Evolutionary conservation across 2,888 invertebrate genomes (phyloP), one percentile per base, ranked within the genome.

Genomic region (Temnothorax ravouxi): DNA sequence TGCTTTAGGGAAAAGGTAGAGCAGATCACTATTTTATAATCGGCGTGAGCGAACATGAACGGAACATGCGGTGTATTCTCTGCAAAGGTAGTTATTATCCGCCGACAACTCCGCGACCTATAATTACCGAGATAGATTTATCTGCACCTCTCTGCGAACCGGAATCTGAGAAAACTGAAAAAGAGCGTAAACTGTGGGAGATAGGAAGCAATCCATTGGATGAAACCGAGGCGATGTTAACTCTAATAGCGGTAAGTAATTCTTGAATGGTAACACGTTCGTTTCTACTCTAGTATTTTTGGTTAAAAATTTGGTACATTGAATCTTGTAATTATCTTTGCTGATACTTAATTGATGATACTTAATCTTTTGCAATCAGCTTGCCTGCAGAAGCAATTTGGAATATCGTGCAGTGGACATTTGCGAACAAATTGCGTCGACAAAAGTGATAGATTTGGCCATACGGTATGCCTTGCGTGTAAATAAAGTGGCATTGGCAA

Each of bases 21-120:
- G 96, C 96, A 6, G 97, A 98, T 93, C 96, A 97, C 91, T 97
- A 97, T 92, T 98, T 97, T 93, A 95, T 98, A 61, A 96, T 98
- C 54, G 96, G 98, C 86, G 95, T 99, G 0, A 97, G 97, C 87
- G 99, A 99, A 95, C 96, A 96, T 0, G 96, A 96, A 21, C 97
- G 98, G 94, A 97, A 96, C 77, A 96, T 98, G 6, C 96, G 98
- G 59, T 98, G 97, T 18, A 97, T 99, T 41, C 96, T 98, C 76
- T 99, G 99, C 92, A 97, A 98, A 93, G 99, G 99, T n/a, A 96
- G 97, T 25, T 96, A 97, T 21, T 99, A 98, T 95, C 99, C 99
- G 0, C 96, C 97, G 44, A 98, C 98, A 0, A 96, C 97, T 34
- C 99, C 99, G 0, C 96, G 98, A 76, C 99, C 99, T 1, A 97